Evolutionary conservation across 64 coral and sea anemone genomes (phyloP).

Genomic region (Exaiptasia diaphana): DNA sequence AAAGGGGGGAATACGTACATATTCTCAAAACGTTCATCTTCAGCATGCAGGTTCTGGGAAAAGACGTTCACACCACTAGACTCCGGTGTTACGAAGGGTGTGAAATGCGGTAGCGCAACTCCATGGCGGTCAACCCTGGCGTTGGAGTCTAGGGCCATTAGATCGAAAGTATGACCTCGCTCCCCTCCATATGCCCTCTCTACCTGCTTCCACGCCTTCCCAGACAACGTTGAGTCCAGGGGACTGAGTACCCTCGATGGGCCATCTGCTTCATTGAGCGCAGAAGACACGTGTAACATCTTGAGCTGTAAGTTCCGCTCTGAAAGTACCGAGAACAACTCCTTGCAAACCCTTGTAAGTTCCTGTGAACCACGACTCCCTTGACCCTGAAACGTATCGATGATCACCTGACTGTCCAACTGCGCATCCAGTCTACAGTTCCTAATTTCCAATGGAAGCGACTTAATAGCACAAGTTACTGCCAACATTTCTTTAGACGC

Average conservation of each 20-base stretch:
- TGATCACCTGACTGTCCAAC: constrained; percentile 1
- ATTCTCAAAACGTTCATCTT: not conserved
- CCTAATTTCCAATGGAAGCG: not conserved
- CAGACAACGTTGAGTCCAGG: not conserved
- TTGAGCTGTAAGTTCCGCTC: constrained; percentile 1
- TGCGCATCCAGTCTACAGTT: constrained; percentile 11
- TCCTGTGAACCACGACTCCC: constrained; percentile 2
- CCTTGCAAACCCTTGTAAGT: constrained; percentile 2
- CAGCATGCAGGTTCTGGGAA: not conserved
- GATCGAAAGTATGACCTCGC: not conserved
- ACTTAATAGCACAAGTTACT: not conserved
- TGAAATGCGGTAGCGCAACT: not conserved
- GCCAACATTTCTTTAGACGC: constrained; percentile 10
- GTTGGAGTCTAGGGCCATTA: constrained; percentile 6
- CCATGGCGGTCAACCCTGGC: not conserved
- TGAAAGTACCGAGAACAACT: not conserved
- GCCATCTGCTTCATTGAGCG: not conserved
- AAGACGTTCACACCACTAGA: not conserved
- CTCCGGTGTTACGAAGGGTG: not conserved
- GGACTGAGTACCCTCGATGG: not conserved
- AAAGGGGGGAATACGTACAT: constrained; percentile 13
- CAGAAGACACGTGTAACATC: not conserved
- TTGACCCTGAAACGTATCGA: not conserved
- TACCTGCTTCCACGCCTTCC: not conserved
- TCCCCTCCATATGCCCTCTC: not conserved